Base-by-base conservation (phyloP, 2,113 vertebrate genomes). In the Furnarius figulus region DNA sequence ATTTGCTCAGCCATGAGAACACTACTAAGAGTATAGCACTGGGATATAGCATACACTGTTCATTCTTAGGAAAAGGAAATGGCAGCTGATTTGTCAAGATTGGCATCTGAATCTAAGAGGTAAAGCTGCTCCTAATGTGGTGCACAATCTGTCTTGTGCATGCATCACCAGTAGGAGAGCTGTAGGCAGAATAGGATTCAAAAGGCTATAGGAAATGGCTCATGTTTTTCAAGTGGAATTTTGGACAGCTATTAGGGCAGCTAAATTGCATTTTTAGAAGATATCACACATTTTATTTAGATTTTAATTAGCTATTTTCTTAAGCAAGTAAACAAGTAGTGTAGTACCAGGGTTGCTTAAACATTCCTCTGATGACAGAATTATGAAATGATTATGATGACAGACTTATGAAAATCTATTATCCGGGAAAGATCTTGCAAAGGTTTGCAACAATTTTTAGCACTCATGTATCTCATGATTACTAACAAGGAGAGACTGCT, bases 181-280 rank as follows among this genome's bases (percentile, higher is more conserved):
- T 91, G 56, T 63, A 93, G 67, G 82, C 53, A 72, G 53, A 94
- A 75, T 23, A 39, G 33, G 30, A 62, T 96, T 96, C 92, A 80
- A 86, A 89, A 93, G 21, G 39, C 66, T 67, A 25, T 25, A 91
- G 61, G 40, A 75, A 78, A 79, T 5, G 11, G 82, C 24, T 92
- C 22, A 5, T 79, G 50, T 77, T 95, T 92, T 62, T 82, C 23
- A 77, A 75, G 31, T 76, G 27, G 74, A 73, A 81, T 74, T 95
- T 95, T 96, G 96, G 90, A 85, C 70, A 95, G 68, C 66, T 78
- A 65, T 88, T 92, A 83, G 90, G 39, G 85, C 77, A 95, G 63
- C 49, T 91, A 96, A 97, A 93, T 35, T 59, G 31, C 49, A 56
- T 67, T 89, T 91, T 95, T 67, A 71, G 75, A 84, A 89, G 66